Conservation (phyloP, 2,113 vertebrate genomes). For the Stegostoma tigrinum region DNA sequence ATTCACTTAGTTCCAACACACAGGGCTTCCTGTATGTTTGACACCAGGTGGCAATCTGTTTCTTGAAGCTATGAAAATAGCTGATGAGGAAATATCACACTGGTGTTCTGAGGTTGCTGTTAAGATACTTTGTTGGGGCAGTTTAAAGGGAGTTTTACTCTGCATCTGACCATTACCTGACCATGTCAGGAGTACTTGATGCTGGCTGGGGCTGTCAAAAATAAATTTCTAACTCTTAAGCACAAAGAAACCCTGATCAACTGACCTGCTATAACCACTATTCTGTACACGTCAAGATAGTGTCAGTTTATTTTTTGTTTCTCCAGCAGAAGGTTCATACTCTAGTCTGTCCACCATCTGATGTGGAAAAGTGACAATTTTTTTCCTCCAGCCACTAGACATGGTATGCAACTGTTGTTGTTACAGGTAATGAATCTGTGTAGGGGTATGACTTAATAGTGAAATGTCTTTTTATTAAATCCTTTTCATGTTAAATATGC, state of each 20-base stretch:
- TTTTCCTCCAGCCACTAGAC: constrained; percentile 24
- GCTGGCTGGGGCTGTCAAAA: neutral
- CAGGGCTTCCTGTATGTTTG: neutral
- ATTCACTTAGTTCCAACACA: too few relatives aligned
- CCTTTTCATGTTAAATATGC: neutral
- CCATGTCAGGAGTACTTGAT: neutral
- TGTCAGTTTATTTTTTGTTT: constrained; percentile 28
- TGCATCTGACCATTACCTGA: neutral
- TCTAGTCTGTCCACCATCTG: constrained; percentile 31
- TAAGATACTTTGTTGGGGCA: neutral
- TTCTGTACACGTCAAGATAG: constrained; percentile 22
- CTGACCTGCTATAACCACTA: neutral
- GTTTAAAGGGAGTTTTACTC: constrained; percentile 9
- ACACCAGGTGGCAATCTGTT: neutral
- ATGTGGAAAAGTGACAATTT: constrained; percentile 22
- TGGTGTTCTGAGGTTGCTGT: neutral
- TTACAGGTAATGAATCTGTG: constrained; percentile 26
- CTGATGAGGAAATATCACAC: neutral
- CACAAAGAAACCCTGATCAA: neutral
- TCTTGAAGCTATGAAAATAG: constrained; percentile 7
- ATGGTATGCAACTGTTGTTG: constrained; percentile 23
- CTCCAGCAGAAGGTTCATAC: constrained; percentile 26
- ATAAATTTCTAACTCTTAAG: neutral
- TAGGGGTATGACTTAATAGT: constrained; percentile 24
- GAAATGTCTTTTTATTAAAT: constrained; percentile 5